Percentiles rank a stretch among this genome's conserved stretches.
These are phyloP conservation scores for Hydrophis major DNA, from an alignment of 2,797 vertebrate genomes.

Conservation along the genomic window DNA sequence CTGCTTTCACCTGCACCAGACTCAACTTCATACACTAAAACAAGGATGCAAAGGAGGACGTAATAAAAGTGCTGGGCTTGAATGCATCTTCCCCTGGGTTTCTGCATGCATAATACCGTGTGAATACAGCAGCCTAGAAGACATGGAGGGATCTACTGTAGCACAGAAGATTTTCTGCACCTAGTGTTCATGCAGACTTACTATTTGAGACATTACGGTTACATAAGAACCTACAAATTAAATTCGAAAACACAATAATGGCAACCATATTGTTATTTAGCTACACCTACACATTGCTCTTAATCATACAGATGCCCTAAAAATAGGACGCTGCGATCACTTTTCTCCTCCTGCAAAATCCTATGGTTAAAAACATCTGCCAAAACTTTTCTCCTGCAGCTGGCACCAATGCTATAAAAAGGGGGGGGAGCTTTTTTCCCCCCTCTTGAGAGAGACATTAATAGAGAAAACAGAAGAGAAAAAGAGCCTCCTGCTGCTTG, in stretches of 20 bases:
- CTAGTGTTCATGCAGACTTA: not conserved
- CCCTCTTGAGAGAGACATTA: slow-evolving; percentile 39
- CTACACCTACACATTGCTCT: not conserved
- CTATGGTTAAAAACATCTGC: not conserved
- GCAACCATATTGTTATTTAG: slow-evolving; percentile 2
- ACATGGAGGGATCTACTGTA: not conserved
- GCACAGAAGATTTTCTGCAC: not conserved
- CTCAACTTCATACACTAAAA: not conserved
- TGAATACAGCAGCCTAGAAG: not conserved
- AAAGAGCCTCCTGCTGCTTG: slow-evolving; percentile 29
- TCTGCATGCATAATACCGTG: no score
- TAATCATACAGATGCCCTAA: slow-evolving; percentile 8
- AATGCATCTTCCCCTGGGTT: not conserved
- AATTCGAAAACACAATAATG: not conserved
- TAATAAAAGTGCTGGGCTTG: not conserved
- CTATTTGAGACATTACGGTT: not conserved
- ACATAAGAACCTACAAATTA: not conserved
- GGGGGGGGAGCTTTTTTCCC: not conserved
- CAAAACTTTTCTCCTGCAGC: slow-evolving; percentile 28
- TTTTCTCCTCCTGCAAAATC: slow-evolving; percentile 14
- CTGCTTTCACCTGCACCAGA: not conserved
- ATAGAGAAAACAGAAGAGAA: slow-evolving; percentile 49
- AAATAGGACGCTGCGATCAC: not conserved
- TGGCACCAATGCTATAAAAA: not conserved
- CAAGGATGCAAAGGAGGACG: not conserved